Percentiles rank a stretch among this genome's conserved stretches.
These are phyloP conservation scores for Ditylenchus weischeri DNA, from an alignment of 2,888 invertebrate species.

Conservation along the genomic window DNA sequence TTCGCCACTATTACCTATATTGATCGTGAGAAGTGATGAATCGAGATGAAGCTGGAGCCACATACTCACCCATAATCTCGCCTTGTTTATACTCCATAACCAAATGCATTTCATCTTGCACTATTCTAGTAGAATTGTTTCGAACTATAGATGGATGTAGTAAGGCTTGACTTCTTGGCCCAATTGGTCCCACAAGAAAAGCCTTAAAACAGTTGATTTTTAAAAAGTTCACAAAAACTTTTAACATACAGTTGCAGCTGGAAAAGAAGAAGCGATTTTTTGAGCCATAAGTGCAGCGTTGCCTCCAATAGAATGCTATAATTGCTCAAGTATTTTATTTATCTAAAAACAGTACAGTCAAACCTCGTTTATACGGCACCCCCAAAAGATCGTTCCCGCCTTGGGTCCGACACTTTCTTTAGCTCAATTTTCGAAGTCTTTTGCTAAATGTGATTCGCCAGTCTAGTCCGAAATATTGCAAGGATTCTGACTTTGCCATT, in stretches of 20 bases:
- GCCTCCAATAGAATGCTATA: conserved; percentile 59
- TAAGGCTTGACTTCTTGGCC: conserved; percentile 59
- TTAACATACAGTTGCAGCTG: conserved; percentile 57
- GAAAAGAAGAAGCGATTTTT: conserved; percentile 60
- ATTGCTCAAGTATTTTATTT: neutral
- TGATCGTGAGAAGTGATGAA: conserved; percentile 62
- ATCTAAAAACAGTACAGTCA: no score
- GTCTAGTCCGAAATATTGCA: no score
- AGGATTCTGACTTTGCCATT: no score
- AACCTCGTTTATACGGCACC: no score
- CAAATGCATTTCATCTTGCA: conserved; percentile 62
- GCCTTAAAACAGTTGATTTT: conserved; percentile 56
- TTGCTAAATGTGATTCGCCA: no score
- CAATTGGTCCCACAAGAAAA: conserved; percentile 62
- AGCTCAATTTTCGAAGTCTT: no score
- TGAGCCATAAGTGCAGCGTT: conserved; percentile 63
- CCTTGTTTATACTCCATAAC: conserved; percentile 62
- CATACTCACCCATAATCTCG: conserved; percentile 59
- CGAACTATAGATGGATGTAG: conserved; percentile 60
- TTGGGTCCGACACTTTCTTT: no score
- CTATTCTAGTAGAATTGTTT: conserved; percentile 56
- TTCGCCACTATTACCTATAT: conserved; percentile 51
- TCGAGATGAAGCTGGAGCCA: conserved; percentile 60
- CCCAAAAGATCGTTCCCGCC: no score
- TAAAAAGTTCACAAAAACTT: conserved; percentile 3